Base-by-base conservation (phyloP, 2,797 vertebrate species). In the Arnoldichthys spilopterus region DNA sequence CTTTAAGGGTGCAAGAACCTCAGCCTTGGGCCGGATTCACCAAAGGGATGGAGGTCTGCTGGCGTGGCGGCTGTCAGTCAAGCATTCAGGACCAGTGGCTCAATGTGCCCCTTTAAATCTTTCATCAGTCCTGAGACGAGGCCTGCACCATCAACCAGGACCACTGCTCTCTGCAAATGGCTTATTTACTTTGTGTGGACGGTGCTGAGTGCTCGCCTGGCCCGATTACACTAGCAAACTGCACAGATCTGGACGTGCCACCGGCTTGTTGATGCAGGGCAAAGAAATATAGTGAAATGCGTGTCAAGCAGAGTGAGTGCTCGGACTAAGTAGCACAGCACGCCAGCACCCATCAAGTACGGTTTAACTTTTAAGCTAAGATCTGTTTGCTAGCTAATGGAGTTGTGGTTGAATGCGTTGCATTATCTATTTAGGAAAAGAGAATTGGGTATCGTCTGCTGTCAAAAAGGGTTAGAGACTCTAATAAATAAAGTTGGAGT, bases 61-160 rank as follows among this genome's bases (percentile, higher is more conserved):
- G 77, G 85, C 79, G 87, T 85, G 4, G 20, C 8, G 45, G 88
- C 85, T 91, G 86, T 89, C 86, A 78, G 84, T 83, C 75, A 78
- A 89, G 84, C 85, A 73, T 74, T 59, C 84, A 80, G 82, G 83
- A 87, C 88, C 86, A 82, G 77, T 78, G 83, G 84, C 84, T 79
- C 20, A 83, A 83, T 51, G n/a, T 62, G 83, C 84, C 81, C 85
- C 16, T 77, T 69, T 92, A 90, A 93, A 93, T 92, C 90, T 90
- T 87, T 89, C 70, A 90, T 87, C 86, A 82, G 68, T 85, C 85
- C 86, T 83, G 43, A 86, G 84, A 81, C 79, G 82, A 76, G 84
- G 83, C 77, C 61, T 70, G 51, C 72, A 82, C 86, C 83, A 91
- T 93, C 89, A 89, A 87, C 92, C 91, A 89, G 72, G 66, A 82